Conservation (phyloP, 2,797 vertebrate genomes). For the Austrolebias charrua region DNA sequence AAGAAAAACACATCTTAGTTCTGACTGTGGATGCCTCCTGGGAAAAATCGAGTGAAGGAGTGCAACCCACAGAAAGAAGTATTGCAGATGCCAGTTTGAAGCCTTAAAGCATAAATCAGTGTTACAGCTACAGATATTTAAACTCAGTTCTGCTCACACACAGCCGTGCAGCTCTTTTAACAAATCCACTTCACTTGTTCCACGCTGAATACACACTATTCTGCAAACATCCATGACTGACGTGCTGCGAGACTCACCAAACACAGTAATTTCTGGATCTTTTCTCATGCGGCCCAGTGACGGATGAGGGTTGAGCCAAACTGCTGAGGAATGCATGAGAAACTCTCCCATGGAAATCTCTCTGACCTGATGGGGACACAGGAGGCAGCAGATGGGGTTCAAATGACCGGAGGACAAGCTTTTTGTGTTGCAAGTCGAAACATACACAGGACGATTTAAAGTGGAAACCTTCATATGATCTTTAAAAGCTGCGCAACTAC, state of each 20-base stretch:
- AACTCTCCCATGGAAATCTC: conserved; percentile 99
- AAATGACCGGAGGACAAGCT: conserved; percentile 6
- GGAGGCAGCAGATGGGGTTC: neutral
- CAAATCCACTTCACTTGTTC: conserved; percentile 9
- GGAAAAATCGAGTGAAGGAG: conserved; percentile 30
- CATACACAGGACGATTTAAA: neutral
- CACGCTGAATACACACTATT: conserved; percentile 7
- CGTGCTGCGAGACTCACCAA: conserved; percentile 81
- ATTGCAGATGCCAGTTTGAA: conserved; percentile 52
- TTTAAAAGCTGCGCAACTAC: neutral
- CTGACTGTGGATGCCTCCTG: conserved; percentile 49
- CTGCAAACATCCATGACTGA: neutral
- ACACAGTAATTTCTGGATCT: conserved; percentile 92
- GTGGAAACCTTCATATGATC: neutral
- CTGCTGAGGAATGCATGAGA: conserved; percentile 90
- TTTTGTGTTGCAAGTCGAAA: conserved; percentile 6
- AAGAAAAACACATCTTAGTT: conserved; percentile 55
- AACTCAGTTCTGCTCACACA: conserved; percentile 31
- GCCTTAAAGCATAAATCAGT: conserved; percentile 51
- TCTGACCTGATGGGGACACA: conserved; percentile 81
- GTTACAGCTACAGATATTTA: conserved; percentile 36
- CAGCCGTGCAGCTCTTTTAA: neutral
- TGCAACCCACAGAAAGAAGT: conserved; percentile 46
- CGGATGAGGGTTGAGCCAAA: conserved; percentile 93
- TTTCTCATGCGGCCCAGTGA: conserved; percentile 93